These are phyloP conservation scores for Caenorhabditis sp. DNA, from an alignment of 2,888 invertebrate species.

Conservation along the genomic window DNA sequence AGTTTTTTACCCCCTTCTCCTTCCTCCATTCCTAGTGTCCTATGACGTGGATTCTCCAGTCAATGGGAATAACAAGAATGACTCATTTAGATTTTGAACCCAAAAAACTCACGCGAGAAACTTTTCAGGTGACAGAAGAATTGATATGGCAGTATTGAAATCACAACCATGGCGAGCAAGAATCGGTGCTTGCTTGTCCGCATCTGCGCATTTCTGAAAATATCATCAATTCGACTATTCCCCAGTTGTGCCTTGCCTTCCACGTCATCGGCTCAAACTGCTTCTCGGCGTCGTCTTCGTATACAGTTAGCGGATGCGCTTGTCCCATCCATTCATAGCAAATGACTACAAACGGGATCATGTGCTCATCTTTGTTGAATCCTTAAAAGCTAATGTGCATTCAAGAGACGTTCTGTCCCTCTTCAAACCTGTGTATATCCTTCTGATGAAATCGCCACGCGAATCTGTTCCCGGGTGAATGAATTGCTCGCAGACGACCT, in stretches of 20 bases:
- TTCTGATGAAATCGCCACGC: constrained; percentile 64
- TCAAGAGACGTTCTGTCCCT: too few species aligned
- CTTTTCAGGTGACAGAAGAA: constrained; percentile 50
- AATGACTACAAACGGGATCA: constrained; percentile 63
- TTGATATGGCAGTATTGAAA: constrained; percentile 40
- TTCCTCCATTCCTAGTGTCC: constrained; percentile 20
- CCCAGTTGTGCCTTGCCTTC: constrained; percentile 30
- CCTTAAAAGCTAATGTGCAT: too few species aligned
- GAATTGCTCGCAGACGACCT: constrained; percentile 68
- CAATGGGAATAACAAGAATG: constrained; percentile 24
- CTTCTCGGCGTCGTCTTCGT: constrained; percentile 32
- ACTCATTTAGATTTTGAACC: constrained; percentile 16
- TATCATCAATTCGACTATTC: too few species aligned
- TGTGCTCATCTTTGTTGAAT: constrained; percentile 56
- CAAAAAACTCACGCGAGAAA: constrained; percentile 32
- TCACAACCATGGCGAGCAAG: constrained; percentile 48
- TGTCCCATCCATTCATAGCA: constrained; percentile 71
- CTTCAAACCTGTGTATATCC: constrained; percentile 68
- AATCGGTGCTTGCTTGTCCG: constrained; percentile 50
- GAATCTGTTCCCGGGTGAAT: constrained; percentile 69
- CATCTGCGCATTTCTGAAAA: constrained; percentile 58
- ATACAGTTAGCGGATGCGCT: constrained; percentile 69
- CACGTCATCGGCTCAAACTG: constrained; percentile 53
- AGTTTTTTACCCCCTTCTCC: not conserved
- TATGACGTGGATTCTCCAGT: constrained; percentile 36